Base-by-base conservation (phyloP, 2,888 invertebrate species). In the Leptothorax acervorum region DNA sequence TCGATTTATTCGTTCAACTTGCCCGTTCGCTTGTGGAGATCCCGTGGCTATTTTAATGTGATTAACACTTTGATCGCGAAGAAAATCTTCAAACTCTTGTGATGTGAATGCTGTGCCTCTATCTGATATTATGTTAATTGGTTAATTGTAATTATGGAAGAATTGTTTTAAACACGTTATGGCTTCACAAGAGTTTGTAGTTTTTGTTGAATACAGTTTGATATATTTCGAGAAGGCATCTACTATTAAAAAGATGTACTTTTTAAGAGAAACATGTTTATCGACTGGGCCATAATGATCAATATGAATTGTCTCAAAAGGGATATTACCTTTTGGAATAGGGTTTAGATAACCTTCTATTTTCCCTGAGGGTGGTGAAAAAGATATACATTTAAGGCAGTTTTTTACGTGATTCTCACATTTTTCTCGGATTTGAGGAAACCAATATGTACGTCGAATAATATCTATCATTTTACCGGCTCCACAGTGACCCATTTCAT, bases 351-450 rank as follows among this genome's bases (percentile, higher is more conserved):
- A 31, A 0, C 68, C 79, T 31, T 57, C 65, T 1, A 0, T 11
- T 62, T 66, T 31, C 0, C 79, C 3, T 2, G 45, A 45, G 3
- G 65, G 3, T 18, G 79, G 51, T 0, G 60, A 48, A 53, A 48
- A 84, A 1, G 66, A 39, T 15, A 84, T 79, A 8, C 66, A 84
- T 8, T 75, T 84, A 4, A 82, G 28, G 2, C 81, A 82, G 4
- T 70, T 53, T 8, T 12, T 6, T 1, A 83, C 23, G 3, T 78
- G 48, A 0, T 23, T 15, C 0, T 48, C 12, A 1, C 82, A 70
- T 8, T 73, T 85, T 9, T 71, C 39, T 0, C 39, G 18, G 0
- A 82, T 35, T 28, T 45, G 39, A 0, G 82, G 71, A 0, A 82
- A 85, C 57, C 63, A 85, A 15, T 82, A 75, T 0, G n/a, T 82